Evolutionary conservation across 2,888 invertebrate species (phyloP).

Genomic region (Saturnia pavonia): DNA sequence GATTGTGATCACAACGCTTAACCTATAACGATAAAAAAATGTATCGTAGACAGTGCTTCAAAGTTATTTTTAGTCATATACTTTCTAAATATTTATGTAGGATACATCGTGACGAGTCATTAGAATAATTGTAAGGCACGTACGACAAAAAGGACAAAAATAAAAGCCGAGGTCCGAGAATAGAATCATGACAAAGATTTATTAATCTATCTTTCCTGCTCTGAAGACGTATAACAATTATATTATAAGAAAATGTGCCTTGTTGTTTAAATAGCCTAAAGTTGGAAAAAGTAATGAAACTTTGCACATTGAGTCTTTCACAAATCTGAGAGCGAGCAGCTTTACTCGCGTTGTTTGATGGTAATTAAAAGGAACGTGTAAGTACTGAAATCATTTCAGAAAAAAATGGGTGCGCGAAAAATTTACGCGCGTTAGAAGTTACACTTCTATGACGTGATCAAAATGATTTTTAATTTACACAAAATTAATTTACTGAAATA

Average conservation of each 20-base stretch:
- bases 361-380: not conserved
- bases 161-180: no score
- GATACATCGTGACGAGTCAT: not conserved
- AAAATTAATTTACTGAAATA: no score
- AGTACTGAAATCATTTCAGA: not conserved
- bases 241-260: slow-evolving; percentile 2
- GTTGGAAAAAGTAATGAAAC: not conserved
- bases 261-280: slow-evolving; percentile 3
- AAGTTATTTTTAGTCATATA: not conserved
- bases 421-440: no score
- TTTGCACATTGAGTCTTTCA: not conserved
- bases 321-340: not conserved
- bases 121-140: not conserved
- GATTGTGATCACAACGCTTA: no score
- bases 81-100: not conserved
- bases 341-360: not conserved
- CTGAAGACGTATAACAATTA: not conserved
- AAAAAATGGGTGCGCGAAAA: not conserved
- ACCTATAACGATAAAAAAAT: no score
- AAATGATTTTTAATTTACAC: no score
- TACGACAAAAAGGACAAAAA: not conserved
- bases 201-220: not conserved
- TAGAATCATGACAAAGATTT: not conserved
- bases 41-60: no score
- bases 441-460: no score